These are phyloP conservation scores for Drosophila emarginata DNA, from an alignment of 2,888 invertebrate genomes.

Conservation along the genomic window DNA sequence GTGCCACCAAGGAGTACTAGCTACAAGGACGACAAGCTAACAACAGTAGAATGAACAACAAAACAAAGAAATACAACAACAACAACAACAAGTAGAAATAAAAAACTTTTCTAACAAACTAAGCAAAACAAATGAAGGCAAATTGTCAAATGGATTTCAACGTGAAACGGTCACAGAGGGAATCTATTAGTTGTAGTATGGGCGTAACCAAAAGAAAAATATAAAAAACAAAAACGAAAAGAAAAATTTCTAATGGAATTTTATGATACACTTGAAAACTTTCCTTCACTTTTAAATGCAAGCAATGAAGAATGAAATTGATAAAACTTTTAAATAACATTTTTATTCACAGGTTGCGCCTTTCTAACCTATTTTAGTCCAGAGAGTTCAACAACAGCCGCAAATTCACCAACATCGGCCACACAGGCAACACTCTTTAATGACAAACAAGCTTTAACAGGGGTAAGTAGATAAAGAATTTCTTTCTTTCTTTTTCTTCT, in stretches of 20 bases:
- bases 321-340: background rate
- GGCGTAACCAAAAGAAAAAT: background rate
- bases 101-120: constrained; percentile 8
- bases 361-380: constrained; percentile 99
- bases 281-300: too few species aligned
- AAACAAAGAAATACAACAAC: background rate
- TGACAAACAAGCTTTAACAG: constrained; percentile 99
- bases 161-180: background rate
- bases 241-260: too few species aligned
- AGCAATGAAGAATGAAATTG: too few species aligned
- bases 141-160: constrained; percentile 11
- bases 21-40: constrained; percentile 5
- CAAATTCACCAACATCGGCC: constrained; percentile 86
- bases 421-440: constrained; percentile 85
- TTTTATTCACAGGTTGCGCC: constrained; percentile 92
- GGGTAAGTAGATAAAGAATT: constrained; percentile 89
- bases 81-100: background rate
- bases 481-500: constrained; percentile 7
- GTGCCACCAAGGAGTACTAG: constrained; percentile 14
- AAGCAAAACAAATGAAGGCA: constrained; percentile 11
- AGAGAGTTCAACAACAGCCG: constrained; percentile 89
- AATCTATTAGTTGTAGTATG: background rate
- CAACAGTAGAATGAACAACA: constrained; percentile 5
- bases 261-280: too few species aligned
- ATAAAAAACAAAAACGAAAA: background rate